Evolutionary conservation across 2,113 vertebrate genomes (phyloP).

Genomic region (Cercocebus atys): DNA sequence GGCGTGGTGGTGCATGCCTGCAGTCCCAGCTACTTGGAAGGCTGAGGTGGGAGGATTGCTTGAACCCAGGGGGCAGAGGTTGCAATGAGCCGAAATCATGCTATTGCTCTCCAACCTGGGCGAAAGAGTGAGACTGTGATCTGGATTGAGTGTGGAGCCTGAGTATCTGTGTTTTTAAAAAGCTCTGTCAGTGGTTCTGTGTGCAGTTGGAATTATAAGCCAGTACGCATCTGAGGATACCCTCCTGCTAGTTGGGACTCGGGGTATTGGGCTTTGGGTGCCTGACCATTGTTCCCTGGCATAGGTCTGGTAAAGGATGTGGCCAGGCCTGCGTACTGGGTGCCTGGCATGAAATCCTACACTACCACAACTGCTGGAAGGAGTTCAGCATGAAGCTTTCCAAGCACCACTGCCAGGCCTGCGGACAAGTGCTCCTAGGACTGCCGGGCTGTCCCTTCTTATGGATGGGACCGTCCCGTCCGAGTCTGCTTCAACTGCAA

Average conservation of each 20-base stretch:
- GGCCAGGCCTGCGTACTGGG: constrained; percentile 97
- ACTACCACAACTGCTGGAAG: constrained; percentile 93
- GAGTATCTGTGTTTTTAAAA: background rate
- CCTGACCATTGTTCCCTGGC: background rate
- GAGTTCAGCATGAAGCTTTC: constrained; percentile 95
- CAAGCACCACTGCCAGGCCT: constrained; percentile 98
- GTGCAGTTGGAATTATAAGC: background rate
- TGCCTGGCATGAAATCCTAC: constrained; percentile 96
- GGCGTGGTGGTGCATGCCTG: no score
- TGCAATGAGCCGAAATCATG: no score
- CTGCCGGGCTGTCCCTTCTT: constrained; percentile 93
- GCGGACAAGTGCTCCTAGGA: constrained; percentile 96
- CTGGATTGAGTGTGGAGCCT: background rate
- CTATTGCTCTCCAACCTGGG: no score
- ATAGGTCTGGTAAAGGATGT: constrained; percentile 96
- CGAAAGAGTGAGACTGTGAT: background rate
- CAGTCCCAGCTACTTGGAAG: no score
- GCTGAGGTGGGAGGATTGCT: no score
- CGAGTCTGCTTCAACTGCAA: constrained; percentile 95
- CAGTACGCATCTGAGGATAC: background rate
- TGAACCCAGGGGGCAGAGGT: no score
- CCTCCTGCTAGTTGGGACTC: fast-evolving
- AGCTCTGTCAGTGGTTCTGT: no score
- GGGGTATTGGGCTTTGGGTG: fast-evolving
- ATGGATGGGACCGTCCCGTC: constrained; percentile 98